Conservation (phyloP, 2,888 invertebrate genomes). For the Linyphia triangularis region DNA sequence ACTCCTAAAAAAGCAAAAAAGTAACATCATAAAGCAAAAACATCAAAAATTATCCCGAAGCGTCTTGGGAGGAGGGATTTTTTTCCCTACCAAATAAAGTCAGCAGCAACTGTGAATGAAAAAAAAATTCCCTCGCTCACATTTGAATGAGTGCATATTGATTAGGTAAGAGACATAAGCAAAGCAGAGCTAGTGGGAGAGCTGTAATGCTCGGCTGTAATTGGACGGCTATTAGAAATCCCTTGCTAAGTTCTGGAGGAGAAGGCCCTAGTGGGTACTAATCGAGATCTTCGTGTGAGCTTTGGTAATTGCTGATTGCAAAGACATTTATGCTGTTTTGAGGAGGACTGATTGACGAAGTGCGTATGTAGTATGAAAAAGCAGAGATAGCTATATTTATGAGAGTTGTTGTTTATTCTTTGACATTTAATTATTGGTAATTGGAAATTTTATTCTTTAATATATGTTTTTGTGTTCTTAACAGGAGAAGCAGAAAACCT, state of each 20-base stretch:
- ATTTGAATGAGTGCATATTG: conserved; percentile 66
- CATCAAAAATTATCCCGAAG: not conserved
- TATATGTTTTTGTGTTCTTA: no score
- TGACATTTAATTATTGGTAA: no score
- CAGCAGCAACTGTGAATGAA: conserved; percentile 1
- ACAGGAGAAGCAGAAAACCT: no score
- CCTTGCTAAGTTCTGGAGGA: conserved; percentile 48
- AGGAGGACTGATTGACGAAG: conserved; percentile 34
- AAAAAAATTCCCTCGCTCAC: conserved; percentile 40
- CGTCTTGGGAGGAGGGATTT: conserved; percentile 53
- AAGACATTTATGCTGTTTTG: conserved; percentile 46
- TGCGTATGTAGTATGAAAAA: no score
- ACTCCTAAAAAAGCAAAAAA: not conserved
- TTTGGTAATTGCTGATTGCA: conserved; percentile 66
- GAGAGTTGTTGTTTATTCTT: no score
- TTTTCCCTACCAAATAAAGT: conserved; percentile 9
- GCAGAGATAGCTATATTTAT: no score
- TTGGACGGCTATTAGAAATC: conserved; percentile 70
- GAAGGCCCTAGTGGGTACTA: conserved; percentile 63
- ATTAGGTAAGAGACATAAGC: conserved; percentile 41
- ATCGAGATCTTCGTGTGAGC: conserved; percentile 38
- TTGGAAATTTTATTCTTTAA: no score
- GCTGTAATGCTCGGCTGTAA: conserved; percentile 23
- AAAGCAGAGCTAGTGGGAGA: conserved; percentile 17
- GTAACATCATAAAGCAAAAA: not conserved